Evolutionary conservation across 2,888 invertebrate species (phyloP).

Genomic region (Isotomurus palustris): DNA sequence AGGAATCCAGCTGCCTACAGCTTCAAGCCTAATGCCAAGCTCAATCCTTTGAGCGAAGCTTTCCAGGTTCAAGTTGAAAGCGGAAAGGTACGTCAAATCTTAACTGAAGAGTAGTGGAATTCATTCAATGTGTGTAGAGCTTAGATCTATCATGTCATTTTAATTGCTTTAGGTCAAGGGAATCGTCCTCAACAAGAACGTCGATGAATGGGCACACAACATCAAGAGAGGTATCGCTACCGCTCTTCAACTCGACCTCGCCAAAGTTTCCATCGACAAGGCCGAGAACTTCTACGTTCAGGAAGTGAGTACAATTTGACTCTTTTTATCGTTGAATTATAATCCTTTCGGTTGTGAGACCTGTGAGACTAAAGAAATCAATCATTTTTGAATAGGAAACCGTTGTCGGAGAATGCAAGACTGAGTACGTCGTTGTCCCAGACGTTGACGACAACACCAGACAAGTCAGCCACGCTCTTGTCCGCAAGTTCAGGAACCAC

Average conservation of each 20-base stretch:
- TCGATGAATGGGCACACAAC: constrained; percentile 44
- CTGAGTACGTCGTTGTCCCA: constrained; percentile 41
- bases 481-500: constrained; percentile 42
- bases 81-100: constrained; percentile 27
- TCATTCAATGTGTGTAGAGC: too few species aligned
- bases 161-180: constrained; percentile 31
- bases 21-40: constrained; percentile 34
- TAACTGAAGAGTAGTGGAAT: not conserved
- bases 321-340: not conserved
- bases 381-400: constrained; percentile 31
- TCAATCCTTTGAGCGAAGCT: constrained; percentile 40
- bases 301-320: constrained; percentile 27
- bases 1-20: constrained; percentile 8
- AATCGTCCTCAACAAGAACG: constrained; percentile 32
- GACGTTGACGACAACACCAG: constrained; percentile 25
- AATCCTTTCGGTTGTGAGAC: not conserved
- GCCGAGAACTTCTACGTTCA: constrained; percentile 25
- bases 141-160: not conserved
- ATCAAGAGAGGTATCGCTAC: constrained; percentile 44
- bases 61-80: constrained; percentile 39
- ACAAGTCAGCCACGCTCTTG: constrained; percentile 36
- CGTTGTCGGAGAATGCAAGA: constrained; percentile 43
- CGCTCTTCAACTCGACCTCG: constrained; percentile 37
- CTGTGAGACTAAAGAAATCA: not conserved
- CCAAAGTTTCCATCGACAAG: constrained; percentile 22